A percentile compares a stretch with the other conserved stretches of the same genome.
phyloP scores from a whole-genome alignment of 2,888 invertebrate genomes.

The Pammene fasciana region DNA sequence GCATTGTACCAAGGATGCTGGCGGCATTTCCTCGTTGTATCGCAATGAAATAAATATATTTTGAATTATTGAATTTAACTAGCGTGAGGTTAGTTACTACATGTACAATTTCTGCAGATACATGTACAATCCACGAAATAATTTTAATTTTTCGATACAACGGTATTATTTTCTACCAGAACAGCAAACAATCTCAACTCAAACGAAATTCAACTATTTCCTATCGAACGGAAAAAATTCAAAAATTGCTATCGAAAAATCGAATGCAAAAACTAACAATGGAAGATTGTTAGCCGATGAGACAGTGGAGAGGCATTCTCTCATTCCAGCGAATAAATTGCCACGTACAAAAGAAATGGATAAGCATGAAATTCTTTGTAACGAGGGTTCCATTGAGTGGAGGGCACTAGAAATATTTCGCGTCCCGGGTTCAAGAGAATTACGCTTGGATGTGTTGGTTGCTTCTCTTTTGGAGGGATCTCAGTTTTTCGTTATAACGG shows the following conservation, averaged over 20 bases:
- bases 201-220: neutral
- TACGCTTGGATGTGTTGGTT: conserved; percentile 8
- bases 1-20: too few relatives aligned
- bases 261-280: conserved; percentile 37
- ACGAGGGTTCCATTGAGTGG: conserved; percentile 37
- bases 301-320: conserved; percentile 37
- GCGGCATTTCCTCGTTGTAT: too few relatives aligned
- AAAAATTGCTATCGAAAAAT: conserved; percentile 26
- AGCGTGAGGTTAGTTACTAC: too few relatives aligned
- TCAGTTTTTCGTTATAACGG: neutral
- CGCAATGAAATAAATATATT: too few relatives aligned
- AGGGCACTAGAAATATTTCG: conserved; percentile 37
- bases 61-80: too few relatives aligned
- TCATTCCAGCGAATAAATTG: conserved; percentile 40
- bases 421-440: conserved; percentile 11
- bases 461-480: neutral
- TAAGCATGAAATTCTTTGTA: conserved; percentile 41
- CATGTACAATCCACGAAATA: too few relatives aligned
- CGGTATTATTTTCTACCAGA: too few relatives aligned
- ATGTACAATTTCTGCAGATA: too few relatives aligned
- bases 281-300: conserved; percentile 35
- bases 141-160: too few relatives aligned
- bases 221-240: neutral
- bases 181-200: too few relatives aligned
- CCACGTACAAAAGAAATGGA: conserved; percentile 41